A percentile compares a stretch with the other conserved stretches of the same genome.
Evolutionary conservation across 2,888 invertebrate genomes (phyloP).

Genomic region (Ormyrus thymus): DNA sequence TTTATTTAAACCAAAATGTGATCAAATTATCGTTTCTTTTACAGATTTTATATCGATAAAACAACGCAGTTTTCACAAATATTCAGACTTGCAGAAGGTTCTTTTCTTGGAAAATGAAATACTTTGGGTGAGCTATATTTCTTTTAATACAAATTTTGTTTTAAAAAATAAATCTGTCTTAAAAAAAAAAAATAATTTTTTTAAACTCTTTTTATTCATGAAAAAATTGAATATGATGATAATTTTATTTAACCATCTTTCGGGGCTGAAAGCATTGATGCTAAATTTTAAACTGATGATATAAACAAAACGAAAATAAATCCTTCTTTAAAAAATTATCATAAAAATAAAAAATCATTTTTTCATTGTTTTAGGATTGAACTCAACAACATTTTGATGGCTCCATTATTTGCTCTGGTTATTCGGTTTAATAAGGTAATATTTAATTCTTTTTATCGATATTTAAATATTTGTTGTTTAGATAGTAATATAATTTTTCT

Average conservation of each 20-base stretch:
- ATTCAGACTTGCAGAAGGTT: too few species aligned
- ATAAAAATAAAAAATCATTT: constrained; percentile 10
- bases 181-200: neutral
- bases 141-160: too few species aligned
- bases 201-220: constrained; percentile 4
- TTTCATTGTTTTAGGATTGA: constrained; percentile 28
- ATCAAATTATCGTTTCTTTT: too few species aligned
- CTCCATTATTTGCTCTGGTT: neutral
- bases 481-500: constrained; percentile 46
- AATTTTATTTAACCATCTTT: constrained; percentile 59
- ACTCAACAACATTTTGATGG: neutral
- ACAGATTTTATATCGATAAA: too few species aligned
- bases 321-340: neutral
- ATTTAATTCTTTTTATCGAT: neutral
- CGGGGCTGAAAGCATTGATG: constrained; percentile 63
- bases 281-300: constrained; percentile 47
- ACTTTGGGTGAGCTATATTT: too few species aligned
- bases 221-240: constrained; percentile 26
- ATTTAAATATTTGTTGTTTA: neutral
- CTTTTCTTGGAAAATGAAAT: too few species aligned
- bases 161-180: too few species aligned
- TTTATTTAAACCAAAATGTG: neutral
- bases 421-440: constrained; percentile 8
- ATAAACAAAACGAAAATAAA: neutral
- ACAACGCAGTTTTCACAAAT: too few species aligned